Conservation (phyloP, 2,797 vertebrate genomes). For the Melanotaenia pygmaea region DNA sequence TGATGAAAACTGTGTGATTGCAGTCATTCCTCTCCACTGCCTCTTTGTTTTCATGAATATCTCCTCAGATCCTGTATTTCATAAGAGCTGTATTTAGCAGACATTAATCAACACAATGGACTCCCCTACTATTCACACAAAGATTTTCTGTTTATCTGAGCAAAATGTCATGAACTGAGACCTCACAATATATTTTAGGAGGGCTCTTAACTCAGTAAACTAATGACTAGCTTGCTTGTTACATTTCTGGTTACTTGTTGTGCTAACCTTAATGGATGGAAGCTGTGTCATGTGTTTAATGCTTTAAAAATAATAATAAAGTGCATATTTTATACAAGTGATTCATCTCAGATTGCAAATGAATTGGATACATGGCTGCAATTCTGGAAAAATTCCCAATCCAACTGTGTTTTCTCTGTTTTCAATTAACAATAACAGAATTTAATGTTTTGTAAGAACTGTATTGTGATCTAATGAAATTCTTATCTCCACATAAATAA, state of each 20-base stretch:
- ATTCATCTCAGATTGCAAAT: too few species aligned
- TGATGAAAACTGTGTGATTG: conserved; percentile 60
- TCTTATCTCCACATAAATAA: neutral
- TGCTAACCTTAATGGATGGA: conserved; percentile 39
- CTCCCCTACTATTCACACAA: conserved; percentile 48
- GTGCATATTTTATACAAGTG: too few species aligned
- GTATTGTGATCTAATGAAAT: neutral
- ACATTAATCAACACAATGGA: conserved; percentile 55
- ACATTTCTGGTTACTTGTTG: conserved; percentile 62
- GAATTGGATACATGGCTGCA: too few species aligned
- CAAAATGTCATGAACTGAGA: conserved; percentile 50
- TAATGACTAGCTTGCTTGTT: conserved; percentile 68
- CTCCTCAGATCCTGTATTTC: conserved; percentile 49
- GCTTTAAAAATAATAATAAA: too few species aligned
- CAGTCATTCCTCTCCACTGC: conserved; percentile 33
- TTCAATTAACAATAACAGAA: too few species aligned
- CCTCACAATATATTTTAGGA: conserved; percentile 44
- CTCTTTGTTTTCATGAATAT: conserved; percentile 41
- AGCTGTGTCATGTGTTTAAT: neutral
- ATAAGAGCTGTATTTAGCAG: conserved; percentile 45
- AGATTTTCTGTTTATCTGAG: conserved; percentile 47
- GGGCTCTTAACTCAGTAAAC: conserved; percentile 54
- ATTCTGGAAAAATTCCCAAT: too few species aligned
- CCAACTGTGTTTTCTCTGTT: too few species aligned
- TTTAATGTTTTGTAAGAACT: too few species aligned